Evolutionary conservation across 2,113 vertebrate species (phyloP), one percentile per base, ranked within the genome.

Genomic region (Centrocercus urophasianus): DNA sequence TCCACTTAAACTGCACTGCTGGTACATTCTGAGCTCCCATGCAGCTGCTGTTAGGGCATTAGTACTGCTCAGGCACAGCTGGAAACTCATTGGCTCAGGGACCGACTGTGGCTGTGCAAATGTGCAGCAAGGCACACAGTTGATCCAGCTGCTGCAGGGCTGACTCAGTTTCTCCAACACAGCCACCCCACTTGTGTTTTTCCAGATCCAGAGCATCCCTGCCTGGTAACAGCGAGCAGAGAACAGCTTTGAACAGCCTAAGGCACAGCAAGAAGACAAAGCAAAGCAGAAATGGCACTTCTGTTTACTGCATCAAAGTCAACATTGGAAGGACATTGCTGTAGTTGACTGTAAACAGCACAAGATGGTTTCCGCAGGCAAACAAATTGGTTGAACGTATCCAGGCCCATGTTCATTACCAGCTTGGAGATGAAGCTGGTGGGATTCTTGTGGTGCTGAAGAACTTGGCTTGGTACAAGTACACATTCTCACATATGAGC

Each of bases 351-450:
- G 61, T 19, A 87, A 76, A 60, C 3, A 85, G 65, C 16, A 15
- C 64, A 67, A 63, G 48, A 69, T 38, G 66, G 78, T 65, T 93
- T 93, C 86, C 79, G 48, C 79, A 87, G 67, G 43, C 82, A 94
- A 52, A 64, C 13, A 72, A 38, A 76, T 34, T 17, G 20, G 21
- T 11, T 76, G 83, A 40, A 69, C 2, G 0, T 73, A 79, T 79
- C 79, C 75, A 91, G 79, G 48, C 71, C 25, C 1, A 0, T 76
- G 71, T 43, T 93, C 48, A n/a, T 83, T 43, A 90, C 27, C 32
- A 71, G 67, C 27, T 22, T 60, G 48, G 54, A 91, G 83, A 69
- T 1, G 1, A 83, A 85, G 47, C 12, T 83, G 59, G 64, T 94
- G 75, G 59, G 79, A 86, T 88, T 72, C 75, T 42, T 69, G 40